These are phyloP conservation scores for Drosophila koepferae DNA, from an alignment of 2,888 invertebrate species.

Conservation along the genomic window DNA sequence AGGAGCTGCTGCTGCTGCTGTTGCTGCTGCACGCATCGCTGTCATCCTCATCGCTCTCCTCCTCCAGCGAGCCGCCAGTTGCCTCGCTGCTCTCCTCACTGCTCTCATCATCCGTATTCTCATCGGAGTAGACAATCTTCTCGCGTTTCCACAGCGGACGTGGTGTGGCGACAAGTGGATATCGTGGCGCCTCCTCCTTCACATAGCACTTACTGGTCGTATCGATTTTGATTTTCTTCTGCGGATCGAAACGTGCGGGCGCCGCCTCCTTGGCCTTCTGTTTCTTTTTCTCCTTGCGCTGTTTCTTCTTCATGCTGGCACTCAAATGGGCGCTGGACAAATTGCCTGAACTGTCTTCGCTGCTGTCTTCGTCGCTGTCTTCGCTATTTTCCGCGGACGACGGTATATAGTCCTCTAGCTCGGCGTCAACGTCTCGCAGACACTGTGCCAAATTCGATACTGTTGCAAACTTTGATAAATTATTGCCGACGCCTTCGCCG, in stretches of 20 bases:
- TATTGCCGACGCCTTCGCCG: slow-evolving; percentile 79
- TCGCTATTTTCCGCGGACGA: slow-evolving; percentile 82
- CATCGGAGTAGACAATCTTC: slow-evolving; percentile 86
- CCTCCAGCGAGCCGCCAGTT: slow-evolving; percentile 78
- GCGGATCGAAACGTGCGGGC: slow-evolving; percentile 83
- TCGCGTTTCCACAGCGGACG: slow-evolving; percentile 87
- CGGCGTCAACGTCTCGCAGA: slow-evolving; percentile 85
- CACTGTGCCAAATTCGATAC: slow-evolving; percentile 85
- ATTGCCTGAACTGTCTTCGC: slow-evolving; percentile 74
- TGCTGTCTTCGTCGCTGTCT: slow-evolving; percentile 56
- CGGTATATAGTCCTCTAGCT: slow-evolving; percentile 85
- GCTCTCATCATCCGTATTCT: slow-evolving; percentile 85
- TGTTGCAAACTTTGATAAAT: slow-evolving; percentile 85
- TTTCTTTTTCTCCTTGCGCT: slow-evolving; percentile 83
- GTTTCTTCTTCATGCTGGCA: slow-evolving; percentile 85
- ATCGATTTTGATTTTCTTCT: slow-evolving; percentile 85
- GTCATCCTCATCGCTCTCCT: slow-evolving; percentile 77
- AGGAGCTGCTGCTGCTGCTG: slow-evolving; percentile 64
- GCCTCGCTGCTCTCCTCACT: slow-evolving; percentile 83
- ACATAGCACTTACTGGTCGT: slow-evolving; percentile 85
- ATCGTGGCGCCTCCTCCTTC: slow-evolving; percentile 87
- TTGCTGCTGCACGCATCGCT: slow-evolving; percentile 82
- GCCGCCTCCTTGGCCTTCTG: slow-evolving; percentile 75
- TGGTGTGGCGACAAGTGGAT: slow-evolving; percentile 88
- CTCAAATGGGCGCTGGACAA: slow-evolving; percentile 82